Base-by-base conservation (phyloP, 2,888 invertebrate species). In the Argyresthia albistria region DNA sequence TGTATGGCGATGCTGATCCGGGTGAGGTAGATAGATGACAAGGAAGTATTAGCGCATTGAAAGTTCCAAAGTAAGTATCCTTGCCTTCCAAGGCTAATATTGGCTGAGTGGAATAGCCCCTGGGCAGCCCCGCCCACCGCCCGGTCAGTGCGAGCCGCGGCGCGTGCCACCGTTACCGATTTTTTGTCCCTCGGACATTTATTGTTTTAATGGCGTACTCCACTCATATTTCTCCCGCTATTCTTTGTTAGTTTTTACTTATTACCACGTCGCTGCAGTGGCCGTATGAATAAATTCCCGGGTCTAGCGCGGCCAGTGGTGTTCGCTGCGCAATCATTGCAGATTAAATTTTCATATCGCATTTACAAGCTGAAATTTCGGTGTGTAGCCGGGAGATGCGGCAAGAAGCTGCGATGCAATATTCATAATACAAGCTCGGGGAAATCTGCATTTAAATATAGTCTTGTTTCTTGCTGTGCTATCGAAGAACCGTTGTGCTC, bases 231-330 rank as follows among this genome's bases (percentile, higher is more conserved):
- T 73, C 67, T 64, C 65, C 57, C 52, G 43, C 43, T 16, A 8
- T 58, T 59, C 64, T 64, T 67, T 67, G 64, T 77, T 80, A 73
- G 72, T 75, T 77, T 80, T 76, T 76, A 77, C 74, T 73, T 73
- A 73, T 75, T 72, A 70, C 66, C 66, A 57, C 66, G 63, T 60
- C 58, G 67, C 64, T 64, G 72, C 73, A 69, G 69, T 63, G 63
- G 63, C 64, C 68, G 66, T 73, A 71, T 75, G 75, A 76, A 78
- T 77, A 78, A 70, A 76, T 76, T 73, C 64, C 59, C 57, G 50
- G 46, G 16, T 42, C 46, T 36, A 52, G 53, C 43, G 53, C 56
- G 51, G 51, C 54, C 52, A 61, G 63, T 25, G 25, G 25, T 25
- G 25, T 61, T 66, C 61, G 60, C 61, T 42, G 14, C 15, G 65